Percentiles rank a stretch among this genome's conserved stretches.
These are phyloP conservation scores for Saccopteryx bilineata DNA, from an alignment of 2,113 vertebrate species.

Conservation along the genomic window DNA sequence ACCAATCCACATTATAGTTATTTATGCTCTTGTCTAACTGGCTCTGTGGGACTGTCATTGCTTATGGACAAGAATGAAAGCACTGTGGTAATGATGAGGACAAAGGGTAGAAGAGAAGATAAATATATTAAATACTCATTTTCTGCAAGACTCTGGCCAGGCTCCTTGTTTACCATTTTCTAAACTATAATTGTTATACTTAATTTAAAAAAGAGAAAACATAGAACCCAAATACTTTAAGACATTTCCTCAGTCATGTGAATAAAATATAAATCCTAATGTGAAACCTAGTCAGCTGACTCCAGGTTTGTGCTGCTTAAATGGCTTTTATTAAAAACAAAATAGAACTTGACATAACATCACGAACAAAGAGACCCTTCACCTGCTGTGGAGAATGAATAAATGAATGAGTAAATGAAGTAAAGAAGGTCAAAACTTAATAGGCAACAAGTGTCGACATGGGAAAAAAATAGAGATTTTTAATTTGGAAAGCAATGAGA, in stretches of 20 bases:
- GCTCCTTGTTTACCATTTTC: background rate
- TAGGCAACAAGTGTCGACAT: background rate
- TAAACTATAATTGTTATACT: background rate
- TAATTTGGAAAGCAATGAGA: background rate
- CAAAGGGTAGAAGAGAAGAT: fast-evolving
- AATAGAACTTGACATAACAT: background rate
- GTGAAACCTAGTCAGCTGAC: background rate
- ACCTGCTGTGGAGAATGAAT: background rate
- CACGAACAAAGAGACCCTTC: background rate
- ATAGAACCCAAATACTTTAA: background rate
- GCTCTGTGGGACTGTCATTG: background rate
- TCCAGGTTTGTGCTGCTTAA: background rate
- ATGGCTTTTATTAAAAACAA: background rate
- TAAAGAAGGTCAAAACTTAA: background rate
- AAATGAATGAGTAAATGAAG: background rate
- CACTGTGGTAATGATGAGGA: background rate
- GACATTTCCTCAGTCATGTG: background rate
- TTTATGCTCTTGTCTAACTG: background rate
- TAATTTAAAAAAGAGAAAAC: slow-evolving; percentile 6
- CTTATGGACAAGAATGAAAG: background rate
- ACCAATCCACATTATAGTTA: background rate
- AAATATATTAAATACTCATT: background rate
- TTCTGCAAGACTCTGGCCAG: background rate
- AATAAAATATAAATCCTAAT: background rate
- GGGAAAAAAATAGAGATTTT: background rate